These are phyloP conservation scores for Cranoglanis bouderius DNA, from an alignment of 2,113 vertebrate genomes.

Conservation along the genomic window DNA sequence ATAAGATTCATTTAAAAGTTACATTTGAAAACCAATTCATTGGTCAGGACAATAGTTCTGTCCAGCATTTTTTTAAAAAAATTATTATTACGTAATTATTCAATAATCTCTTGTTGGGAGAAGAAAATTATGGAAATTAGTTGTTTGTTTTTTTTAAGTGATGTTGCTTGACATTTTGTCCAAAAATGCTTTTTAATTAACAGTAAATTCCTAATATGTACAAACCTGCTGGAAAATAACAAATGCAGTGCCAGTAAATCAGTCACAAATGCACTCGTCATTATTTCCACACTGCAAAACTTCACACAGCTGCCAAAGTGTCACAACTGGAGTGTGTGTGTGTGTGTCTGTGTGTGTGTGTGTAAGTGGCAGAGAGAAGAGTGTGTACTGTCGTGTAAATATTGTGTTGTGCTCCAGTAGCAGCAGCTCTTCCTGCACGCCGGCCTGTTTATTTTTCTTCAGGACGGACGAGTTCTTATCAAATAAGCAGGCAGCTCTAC, in stretches of 20 bases:
- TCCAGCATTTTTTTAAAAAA: not conserved
- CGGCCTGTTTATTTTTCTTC: conserved; percentile 76
- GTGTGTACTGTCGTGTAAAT: conserved; percentile 70
- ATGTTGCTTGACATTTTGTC: not conserved
- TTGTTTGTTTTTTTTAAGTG: not conserved
- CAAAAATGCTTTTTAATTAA: not conserved
- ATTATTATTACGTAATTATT: not conserved
- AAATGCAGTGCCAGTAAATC: no score
- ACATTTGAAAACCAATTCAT: not conserved
- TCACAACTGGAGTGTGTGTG: not conserved
- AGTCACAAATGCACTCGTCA: no score
- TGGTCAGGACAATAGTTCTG: not conserved
- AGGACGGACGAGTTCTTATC: conserved; percentile 79
- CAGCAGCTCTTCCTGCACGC: conserved; percentile 71
- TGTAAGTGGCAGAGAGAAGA: conserved; percentile 33
- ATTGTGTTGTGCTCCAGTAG: conserved; percentile 79
- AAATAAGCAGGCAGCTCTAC: conserved; percentile 76
- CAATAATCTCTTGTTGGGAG: not conserved
- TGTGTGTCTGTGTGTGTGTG: conserved; percentile 41
- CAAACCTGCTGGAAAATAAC: no score
- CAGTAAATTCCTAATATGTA: no score
- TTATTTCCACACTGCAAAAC: no score
- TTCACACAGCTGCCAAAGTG: not conserved
- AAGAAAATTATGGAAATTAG: not conserved
- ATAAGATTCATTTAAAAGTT: not conserved